These are phyloP conservation scores for Gisinianus flammeolus DNA, from an alignment of 2,888 invertebrate species.

Conservation along the genomic window DNA sequence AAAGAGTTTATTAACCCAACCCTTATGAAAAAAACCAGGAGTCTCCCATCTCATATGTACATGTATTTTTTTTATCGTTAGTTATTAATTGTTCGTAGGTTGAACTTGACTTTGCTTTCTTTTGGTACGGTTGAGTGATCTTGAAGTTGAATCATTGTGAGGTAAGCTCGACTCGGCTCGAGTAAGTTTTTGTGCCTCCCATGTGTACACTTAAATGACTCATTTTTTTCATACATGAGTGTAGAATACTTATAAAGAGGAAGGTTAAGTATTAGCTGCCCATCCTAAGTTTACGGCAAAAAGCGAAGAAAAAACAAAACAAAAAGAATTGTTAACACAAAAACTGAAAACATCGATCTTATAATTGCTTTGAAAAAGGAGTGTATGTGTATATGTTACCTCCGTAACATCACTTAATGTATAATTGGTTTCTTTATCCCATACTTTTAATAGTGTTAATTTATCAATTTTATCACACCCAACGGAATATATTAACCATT, in stretches of 20 bases:
- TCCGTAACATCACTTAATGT: not conserved
- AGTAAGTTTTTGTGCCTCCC: not conserved
- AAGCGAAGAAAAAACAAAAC: not conserved
- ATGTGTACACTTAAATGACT: not conserved
- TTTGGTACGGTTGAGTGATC: not conserved
- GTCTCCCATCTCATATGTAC: not conserved
- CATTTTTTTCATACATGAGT: not conserved
- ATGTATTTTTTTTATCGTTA: not conserved
- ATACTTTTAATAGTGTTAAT: not conserved
- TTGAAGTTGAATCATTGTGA: not conserved
- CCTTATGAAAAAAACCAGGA: too few relatives aligned
- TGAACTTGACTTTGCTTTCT: not conserved
- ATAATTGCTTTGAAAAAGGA: not conserved
- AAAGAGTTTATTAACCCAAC: too few relatives aligned
- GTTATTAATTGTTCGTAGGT: not conserved
- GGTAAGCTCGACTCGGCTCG: not conserved
- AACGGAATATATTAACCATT: not conserved
- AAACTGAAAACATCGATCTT: conserved; percentile 12
- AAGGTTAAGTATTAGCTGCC: not conserved
- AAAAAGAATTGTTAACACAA: not conserved
- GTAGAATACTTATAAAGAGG: not conserved
- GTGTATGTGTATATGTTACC: too few relatives aligned
- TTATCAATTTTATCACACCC: not conserved
- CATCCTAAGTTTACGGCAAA: not conserved
- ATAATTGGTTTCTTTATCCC: not conserved